Base-by-base conservation (phyloP, 2,113 vertebrate genomes). In the Cyphomyrus plagiostoma region DNA sequence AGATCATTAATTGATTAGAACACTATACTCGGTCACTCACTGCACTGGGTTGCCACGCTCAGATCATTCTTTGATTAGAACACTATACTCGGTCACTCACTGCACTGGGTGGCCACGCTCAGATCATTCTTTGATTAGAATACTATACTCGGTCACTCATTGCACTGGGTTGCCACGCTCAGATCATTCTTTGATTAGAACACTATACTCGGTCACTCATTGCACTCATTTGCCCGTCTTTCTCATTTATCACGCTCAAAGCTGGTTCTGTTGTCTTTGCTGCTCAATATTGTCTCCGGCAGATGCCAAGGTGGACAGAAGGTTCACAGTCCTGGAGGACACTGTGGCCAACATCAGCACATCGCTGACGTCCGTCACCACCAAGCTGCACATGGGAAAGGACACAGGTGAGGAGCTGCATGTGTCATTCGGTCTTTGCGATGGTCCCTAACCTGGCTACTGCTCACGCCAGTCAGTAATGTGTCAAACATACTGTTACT, bases 291-390 rank as follows among this genome's bases (percentile, higher is more conserved):
- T 50, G n/a, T 87, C 11, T 2, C 21, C 19, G 88, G 46, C 84
- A 93, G 93, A 92, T 89, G 80, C 42, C 9, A 89, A 92, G 9
- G 74, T 91, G 49, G 83, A 92, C 62, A 90, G 85, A 15, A 93
- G 88, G 89, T 87, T 93, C 23, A 86, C 58, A 8, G 66, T 45
- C 26, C 52, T 90, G 26, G 90, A 93, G 39, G 82, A 45, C 35
- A 82, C 83, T 0, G 3, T 92, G 45, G 77, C 53, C 56, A 93
- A 92, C 80, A 26, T 93, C 83, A 93, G 82, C 35, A 49, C 62
- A 4, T 35, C 52, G n/a, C 42, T 92, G 3, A 84, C 58, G 35
- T 85, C 90, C 49, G 10, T 91, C 15, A 90, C 70, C 17, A 26
- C 10, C 30, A 88, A 88, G 85, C 21, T 90, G 35, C 85, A 90